Conservation (phyloP, 2,113 vertebrate species). For the Lethenteron reissneri region DNA sequence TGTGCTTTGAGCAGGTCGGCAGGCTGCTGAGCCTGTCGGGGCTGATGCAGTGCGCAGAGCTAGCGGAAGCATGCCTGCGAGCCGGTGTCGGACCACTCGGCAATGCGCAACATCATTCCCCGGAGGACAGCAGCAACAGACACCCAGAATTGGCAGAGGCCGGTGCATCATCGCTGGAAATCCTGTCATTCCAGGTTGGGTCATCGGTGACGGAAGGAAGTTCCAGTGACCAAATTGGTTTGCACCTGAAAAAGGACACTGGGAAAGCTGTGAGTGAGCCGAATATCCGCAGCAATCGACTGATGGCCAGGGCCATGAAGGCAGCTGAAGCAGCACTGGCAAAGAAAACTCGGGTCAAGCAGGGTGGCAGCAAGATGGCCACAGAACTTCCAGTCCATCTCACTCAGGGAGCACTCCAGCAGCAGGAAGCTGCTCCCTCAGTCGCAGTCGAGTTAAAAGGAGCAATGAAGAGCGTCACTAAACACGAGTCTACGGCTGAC, state of each 20-base stretch:
- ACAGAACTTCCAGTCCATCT: too few relatives aligned
- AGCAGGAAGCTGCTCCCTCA: too few relatives aligned
- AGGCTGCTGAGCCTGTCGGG: conserved; percentile 41
- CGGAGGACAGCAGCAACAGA: neutral
- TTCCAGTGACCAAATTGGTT: neutral
- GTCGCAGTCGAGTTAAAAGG: too few relatives aligned
- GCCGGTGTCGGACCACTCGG: conserved; percentile 17
- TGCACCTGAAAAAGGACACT: conserved; percentile 25
- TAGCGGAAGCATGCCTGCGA: conserved; percentile 42
- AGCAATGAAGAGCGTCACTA: too few relatives aligned
- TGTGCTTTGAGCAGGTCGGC: conserved; percentile 38
- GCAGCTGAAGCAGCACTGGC: too few relatives aligned
- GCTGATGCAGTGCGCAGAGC: conserved; percentile 49
- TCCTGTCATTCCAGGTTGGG: conserved; percentile 31
- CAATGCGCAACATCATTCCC: neutral
- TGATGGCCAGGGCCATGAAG: too few relatives aligned
- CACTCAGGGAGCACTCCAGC: too few relatives aligned
- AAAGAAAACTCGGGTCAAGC: too few relatives aligned
- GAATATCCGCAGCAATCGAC: too few relatives aligned
- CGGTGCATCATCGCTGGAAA: conserved; percentile 35
- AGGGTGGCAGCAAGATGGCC: too few relatives aligned
- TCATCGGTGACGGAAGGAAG: conserved; percentile 17
- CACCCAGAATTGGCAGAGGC: conserved; percentile 15
- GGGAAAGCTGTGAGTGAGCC: conserved; percentile 10
- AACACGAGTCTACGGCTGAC: neutral